Evolutionary conservation across 2,113 vertebrate species (phyloP).

Genomic region (Stegostoma tigrinum): DNA sequence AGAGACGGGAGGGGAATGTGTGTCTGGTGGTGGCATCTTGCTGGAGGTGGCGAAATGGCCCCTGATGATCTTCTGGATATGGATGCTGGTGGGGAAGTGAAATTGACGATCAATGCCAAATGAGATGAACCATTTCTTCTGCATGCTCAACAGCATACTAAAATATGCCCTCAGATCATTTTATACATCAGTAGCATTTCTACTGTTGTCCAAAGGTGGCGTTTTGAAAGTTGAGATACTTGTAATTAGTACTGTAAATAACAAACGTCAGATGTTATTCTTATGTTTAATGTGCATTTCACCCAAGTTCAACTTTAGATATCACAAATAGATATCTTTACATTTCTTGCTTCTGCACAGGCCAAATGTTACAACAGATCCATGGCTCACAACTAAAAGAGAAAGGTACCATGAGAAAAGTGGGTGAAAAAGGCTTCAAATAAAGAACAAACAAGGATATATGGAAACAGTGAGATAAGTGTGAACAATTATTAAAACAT

Average conservation of each 20-base stretch:
- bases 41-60: no score
- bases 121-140: not conserved
- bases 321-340: not conserved
- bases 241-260: not conserved
- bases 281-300: not conserved
- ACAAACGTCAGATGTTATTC: not conserved
- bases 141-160: not conserved
- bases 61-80: no score
- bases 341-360: not conserved
- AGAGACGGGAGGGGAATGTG: no score
- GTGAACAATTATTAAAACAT: not conserved
- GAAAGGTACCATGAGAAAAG: not conserved
- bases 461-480: not conserved
- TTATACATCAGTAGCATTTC: not conserved
- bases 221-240: not conserved
- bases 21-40: no score
- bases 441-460: not conserved
- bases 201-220: not conserved
- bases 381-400: not conserved
- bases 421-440: not conserved
- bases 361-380: not conserved
- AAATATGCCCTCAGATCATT: not conserved
- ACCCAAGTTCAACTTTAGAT: not conserved
- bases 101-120: not conserved
- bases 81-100: no score